phyloP scores from a whole-genome alignment of 1,140 invertebrate genomes.

The Pomacea maculata region DNA sequence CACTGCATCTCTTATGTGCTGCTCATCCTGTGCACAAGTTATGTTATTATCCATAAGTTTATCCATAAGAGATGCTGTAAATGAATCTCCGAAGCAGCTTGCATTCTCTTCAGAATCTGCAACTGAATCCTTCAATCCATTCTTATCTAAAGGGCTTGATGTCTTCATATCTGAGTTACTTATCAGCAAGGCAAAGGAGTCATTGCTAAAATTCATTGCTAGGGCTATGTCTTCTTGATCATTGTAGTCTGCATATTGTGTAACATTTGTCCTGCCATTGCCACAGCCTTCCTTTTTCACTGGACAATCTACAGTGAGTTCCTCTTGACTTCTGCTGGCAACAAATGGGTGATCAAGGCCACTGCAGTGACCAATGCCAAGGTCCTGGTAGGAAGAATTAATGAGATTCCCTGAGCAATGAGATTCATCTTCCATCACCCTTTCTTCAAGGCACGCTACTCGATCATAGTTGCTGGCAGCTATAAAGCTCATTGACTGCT shows the following conservation, averaged over 20 bases:
- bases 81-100: conserved; percentile 37
- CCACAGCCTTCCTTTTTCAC: background rate
- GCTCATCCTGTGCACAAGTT: background rate
- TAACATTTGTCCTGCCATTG: background rate
- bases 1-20: too few relatives aligned
- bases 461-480: conserved; percentile 58
- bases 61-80: conserved; percentile 49
- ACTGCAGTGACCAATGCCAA: background rate
- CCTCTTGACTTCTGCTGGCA: too few relatives aligned
- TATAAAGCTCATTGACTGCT: conserved; percentile 37
- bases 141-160: background rate
- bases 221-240: conserved; percentile 8
- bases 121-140: too few relatives aligned
- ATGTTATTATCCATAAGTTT: conserved; percentile 35
- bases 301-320: too few relatives aligned
- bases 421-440: conserved; percentile 20
- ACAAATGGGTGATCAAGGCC: too few relatives aligned
- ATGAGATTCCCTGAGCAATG: background rate
- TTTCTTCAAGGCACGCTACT: conserved; percentile 33
- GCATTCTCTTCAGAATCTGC: background rate
- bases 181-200: conserved; percentile 18
- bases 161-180: background rate
- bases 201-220: conserved; percentile 12
- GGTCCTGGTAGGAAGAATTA: conserved; percentile 7
- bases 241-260: background rate